phyloP scores from a whole-genome alignment of 2,888 invertebrate species.

The Patella pellucida region DNA sequence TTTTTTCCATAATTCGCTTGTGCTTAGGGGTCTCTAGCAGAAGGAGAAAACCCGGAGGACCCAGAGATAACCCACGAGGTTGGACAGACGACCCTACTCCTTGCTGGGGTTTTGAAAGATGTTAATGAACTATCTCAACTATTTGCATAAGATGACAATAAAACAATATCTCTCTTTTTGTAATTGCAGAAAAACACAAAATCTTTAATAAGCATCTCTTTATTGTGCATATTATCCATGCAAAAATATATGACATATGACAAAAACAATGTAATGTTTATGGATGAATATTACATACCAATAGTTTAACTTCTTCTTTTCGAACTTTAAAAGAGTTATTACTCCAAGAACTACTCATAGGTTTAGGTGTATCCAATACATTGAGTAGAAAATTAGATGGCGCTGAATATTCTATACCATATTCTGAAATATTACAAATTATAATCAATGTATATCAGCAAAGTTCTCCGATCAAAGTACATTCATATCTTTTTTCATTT shows the following conservation, averaged over 20 bases:
- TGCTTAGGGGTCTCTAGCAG: too few relatives aligned
- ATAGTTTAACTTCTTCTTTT: conserved; percentile 49
- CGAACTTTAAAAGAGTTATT: conserved; percentile 38
- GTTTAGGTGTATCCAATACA: conserved; percentile 39
- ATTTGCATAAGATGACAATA: background rate
- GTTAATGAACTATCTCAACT: too few relatives aligned
- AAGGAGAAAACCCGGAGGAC: too few relatives aligned
- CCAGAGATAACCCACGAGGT: too few relatives aligned
- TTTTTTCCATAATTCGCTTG: too few relatives aligned
- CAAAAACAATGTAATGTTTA: background rate
- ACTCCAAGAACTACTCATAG: conserved; percentile 28
- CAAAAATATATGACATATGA: background rate
- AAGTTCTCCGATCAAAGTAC: too few relatives aligned
- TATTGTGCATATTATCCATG: background rate
- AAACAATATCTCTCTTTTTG: background rate
- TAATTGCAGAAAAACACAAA: too few relatives aligned
- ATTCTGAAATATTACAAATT: conserved; percentile 44
- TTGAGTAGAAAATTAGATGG: conserved; percentile 61
- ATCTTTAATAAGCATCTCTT: too few relatives aligned
- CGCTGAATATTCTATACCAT: conserved; percentile 58
- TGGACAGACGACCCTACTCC: too few relatives aligned
- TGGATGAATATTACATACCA: conserved; percentile 35
- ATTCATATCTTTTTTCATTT: too few relatives aligned
- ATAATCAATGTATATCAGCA: background rate
- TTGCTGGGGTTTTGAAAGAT: too few relatives aligned